Base-by-base conservation (phyloP, 1,140 invertebrate genomes). In the Muscidifurax raptorellus region DNA sequence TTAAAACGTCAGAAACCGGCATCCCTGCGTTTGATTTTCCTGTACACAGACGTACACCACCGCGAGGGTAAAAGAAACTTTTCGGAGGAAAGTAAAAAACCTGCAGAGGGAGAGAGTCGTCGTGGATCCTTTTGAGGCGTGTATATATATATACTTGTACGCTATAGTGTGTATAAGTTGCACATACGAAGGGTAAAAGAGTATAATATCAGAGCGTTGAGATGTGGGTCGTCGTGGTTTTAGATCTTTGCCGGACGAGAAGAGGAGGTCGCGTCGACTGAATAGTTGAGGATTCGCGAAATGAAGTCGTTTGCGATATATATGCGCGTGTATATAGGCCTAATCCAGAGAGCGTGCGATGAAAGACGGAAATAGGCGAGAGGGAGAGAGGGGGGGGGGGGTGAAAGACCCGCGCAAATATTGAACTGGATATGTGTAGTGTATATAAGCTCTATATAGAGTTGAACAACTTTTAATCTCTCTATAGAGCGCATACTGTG, bases 401-500 rank as follows among this genome's bases (percentile, higher is more conserved):
- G 1, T 52, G 22, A 78, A 71, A 59, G 40, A 78, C 25, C 74
- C 15, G 36, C 7, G 66, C 52, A 83, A 83, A 83, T 77, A 83
- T 83, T 66, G 52, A 75, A 40, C 27, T 7, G 67, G 1, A 15
- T 25, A 25, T 4, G 13, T 18, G 22, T 52, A 22, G 32, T 10
- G 25, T 10, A 69, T 27, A 22, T 28, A 27, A 12, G 13, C 7
- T 25, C n/a, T 25, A 2, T 28, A n/a, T 6, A 40, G 36, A 2
- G 52, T 59, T 59, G 2, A 59, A 59, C 52, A n/a, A n/a, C 52
- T 59, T 59, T 4, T 9, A n/a, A n/a, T 47, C 15, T 15, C 44
- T 59, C 52, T 59, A 0, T 59, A 22, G 1, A 5, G 2, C 15
- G 1, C 52, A 22, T 59, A 5, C 1, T n/a, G 52, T 59, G 52